Conservation (phyloP, 2,888 invertebrate genomes). For the Lasius platythorax region DNA sequence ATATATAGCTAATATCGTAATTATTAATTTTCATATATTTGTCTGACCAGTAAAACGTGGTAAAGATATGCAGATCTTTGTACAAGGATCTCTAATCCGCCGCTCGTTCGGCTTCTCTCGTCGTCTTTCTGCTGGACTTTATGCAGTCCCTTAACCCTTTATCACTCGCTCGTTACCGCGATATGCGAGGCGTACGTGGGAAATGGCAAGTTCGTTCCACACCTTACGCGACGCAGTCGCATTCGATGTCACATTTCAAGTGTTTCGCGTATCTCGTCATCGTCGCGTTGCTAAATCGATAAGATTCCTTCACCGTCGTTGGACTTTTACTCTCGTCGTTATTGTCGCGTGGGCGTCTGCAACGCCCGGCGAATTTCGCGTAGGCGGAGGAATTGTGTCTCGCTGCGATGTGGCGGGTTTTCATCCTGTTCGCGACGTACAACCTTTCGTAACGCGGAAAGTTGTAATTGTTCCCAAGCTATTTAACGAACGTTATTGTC, state of each 20-base stretch:
- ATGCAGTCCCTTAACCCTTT: conserved; percentile 21
- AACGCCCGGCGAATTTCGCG: conserved; percentile 37
- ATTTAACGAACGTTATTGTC: background rate
- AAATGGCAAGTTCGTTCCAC: conserved; percentile 28
- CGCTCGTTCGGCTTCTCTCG: background rate
- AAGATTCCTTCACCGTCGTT: conserved; percentile 33
- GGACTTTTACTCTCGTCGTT: conserved; percentile 27
- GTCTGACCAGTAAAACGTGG: background rate
- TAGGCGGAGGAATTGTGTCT: conserved; percentile 27
- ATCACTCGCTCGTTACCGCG: conserved; percentile 34
- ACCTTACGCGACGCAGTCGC: conserved; percentile 57
- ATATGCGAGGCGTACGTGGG: background rate
- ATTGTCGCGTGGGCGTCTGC: conserved; percentile 28
- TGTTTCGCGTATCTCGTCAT: conserved; percentile 5
- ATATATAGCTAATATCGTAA: background rate
- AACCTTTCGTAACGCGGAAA: conserved; percentile 2
- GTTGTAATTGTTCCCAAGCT: background rate
- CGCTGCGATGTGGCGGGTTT: background rate
- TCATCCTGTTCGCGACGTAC: background rate
- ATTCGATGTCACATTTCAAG: conserved; percentile 23
- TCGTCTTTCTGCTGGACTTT: background rate
- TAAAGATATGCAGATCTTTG: background rate
- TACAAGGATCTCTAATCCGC: background rate
- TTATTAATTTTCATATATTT: background rate
- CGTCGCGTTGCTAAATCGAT: conserved; percentile 43